Evolutionary conservation across 2,888 invertebrate genomes (phyloP), one percentile per base, ranked within the genome.

Genomic region (Drosophila peninsularis): DNA sequence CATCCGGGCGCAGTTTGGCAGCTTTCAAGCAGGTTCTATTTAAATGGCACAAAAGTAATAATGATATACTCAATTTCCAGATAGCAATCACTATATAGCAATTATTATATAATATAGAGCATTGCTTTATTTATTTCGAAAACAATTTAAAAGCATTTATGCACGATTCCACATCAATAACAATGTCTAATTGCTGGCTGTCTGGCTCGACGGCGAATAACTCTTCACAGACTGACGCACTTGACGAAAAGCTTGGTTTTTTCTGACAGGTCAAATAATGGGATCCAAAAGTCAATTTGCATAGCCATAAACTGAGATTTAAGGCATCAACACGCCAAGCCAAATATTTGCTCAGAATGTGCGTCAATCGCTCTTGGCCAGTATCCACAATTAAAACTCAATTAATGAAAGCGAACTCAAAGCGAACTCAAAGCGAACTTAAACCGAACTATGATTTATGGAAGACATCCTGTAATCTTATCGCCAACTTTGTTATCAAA

Each of bases 1-100:
- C 53, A 53, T 79, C 77, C 79, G 83, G 76, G 32, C 54, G 19
- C 36, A 57, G 50, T 70, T 61, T 21, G 66, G 42, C 70, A 70
- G 36, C 77, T 73, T 49, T 50, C 62, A 45, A 63, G 37, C 41
- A 39, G 41, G 67, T 56, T 68, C 19, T 21, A 55, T 49, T 69
- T 57, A 56, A 65, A 71, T 61, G 19, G 44, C 34, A 24, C 11
- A 55, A 19, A 37, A 63, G n/a, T 39, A 60, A 42, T 30, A 10
- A 45, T n/a, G n/a, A 24, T 44, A 36, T 17, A n/a, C 6, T 9
- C 7, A 7, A 21, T 68, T 47, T 60, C 24, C 42, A 72, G 19
- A n/a, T 2, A 19, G 14, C 30, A 53, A 53, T 57, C 36, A 37
- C 21, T 14, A 4, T 1, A 24, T 24, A 24, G 24, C n/a, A n/a